phyloP scores from a whole-genome alignment of 2,797 vertebrate genomes.

The Danio jaintianensis region DNA sequence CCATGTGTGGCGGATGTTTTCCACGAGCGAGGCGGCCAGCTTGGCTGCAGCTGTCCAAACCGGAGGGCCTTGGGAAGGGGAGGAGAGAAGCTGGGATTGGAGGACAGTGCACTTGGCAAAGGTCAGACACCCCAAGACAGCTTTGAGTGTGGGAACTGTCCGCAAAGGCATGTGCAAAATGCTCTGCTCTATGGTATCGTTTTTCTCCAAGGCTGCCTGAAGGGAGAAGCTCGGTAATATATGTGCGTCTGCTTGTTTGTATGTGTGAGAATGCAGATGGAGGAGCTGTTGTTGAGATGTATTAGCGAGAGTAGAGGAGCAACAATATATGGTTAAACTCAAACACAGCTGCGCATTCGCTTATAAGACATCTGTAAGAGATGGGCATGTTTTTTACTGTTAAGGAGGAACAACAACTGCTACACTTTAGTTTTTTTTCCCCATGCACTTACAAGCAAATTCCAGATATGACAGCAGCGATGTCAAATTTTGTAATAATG shows the following conservation, averaged over 20 bases:
- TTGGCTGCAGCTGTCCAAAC: conserved; percentile 87
- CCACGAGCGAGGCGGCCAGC: conserved; percentile 85
- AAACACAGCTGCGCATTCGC: conserved; percentile 42
- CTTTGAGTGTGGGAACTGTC: conserved; percentile 84
- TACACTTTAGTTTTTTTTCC: too few relatives aligned
- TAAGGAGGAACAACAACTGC: too few relatives aligned
- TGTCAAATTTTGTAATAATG: background rate
- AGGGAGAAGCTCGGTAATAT: conserved; percentile 66
- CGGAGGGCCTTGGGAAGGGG: conserved; percentile 80
- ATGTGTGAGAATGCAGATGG: conserved; percentile 56
- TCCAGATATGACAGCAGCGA: background rate
- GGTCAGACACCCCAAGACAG: conserved; percentile 84
- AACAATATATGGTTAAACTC: conserved; percentile 65
- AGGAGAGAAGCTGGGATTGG: conserved; percentile 64
- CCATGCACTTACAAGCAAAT: too few relatives aligned
- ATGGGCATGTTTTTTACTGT: background rate
- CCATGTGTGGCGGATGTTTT: conserved; percentile 93
- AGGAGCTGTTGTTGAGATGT: conserved; percentile 59
- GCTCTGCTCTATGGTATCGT: conserved; percentile 78
- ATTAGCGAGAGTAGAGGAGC: conserved; percentile 53
- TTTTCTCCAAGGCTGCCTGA: conserved; percentile 78
- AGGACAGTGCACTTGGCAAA: conserved; percentile 80
- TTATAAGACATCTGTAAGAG: conserved; percentile 52
- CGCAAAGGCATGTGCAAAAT: conserved; percentile 84
- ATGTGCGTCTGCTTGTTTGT: conserved; percentile 44